Conservation (phyloP, 2,113 vertebrate species). For the Ceuthmochares aereus region DNA sequence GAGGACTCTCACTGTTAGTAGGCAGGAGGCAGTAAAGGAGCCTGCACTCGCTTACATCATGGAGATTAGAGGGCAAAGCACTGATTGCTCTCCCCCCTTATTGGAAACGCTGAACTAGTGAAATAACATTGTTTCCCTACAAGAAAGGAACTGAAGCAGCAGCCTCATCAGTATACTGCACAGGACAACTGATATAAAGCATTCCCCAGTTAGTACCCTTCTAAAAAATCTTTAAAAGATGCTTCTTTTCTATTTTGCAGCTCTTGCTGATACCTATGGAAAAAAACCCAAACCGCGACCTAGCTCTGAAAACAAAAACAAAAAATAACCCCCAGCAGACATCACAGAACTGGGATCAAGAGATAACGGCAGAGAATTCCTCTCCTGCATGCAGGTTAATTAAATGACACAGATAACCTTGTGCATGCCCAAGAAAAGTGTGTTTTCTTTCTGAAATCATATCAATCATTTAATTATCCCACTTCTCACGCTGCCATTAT, state of each 20-base stretch:
- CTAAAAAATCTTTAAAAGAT: neutral
- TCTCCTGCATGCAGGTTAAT: conserved; percentile 68
- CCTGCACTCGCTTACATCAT: rapidly evolving
- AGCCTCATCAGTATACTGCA: neutral
- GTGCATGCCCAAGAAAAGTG: conserved; percentile 54
- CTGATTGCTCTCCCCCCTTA: neutral
- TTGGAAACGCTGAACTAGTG: neutral
- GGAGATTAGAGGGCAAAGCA: neutral
- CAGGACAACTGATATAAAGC: neutral
- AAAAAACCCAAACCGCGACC: neutral
- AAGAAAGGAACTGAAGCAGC: neutral
- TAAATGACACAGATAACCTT: conserved; percentile 78
- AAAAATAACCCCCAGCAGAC: conserved; percentile 61
- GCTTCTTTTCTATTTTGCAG: conserved; percentile 7
- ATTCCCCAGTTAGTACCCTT: neutral
- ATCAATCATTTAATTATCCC: conserved; percentile 75
- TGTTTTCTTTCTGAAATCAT: conserved; percentile 69
- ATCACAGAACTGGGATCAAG: conserved; percentile 70
- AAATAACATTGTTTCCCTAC: neutral
- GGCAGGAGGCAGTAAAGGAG: neutral
- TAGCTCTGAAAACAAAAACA: conserved; percentile 49
- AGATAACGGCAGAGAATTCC: conserved; percentile 71
- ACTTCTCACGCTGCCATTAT: conserved; percentile 55
- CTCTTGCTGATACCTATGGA: neutral
- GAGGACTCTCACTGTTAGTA: neutral